Base-by-base conservation (phyloP, 2,797 vertebrate species). In the Taenioides sp. region DNA sequence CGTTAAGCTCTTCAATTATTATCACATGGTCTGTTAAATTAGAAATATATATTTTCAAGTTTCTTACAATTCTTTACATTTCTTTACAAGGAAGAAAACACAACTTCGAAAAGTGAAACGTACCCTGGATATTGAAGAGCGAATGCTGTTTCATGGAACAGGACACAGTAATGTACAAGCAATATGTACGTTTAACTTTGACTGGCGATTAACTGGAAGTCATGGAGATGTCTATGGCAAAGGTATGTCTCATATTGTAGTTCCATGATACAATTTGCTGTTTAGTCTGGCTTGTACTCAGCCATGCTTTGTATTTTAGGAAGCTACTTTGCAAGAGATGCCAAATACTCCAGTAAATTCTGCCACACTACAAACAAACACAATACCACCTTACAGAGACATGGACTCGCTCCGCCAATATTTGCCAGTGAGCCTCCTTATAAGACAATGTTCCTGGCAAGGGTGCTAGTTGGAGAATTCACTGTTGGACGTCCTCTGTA, bases 121-220 rank as follows among this genome's bases (percentile, higher is more conserved):
- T 27, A 90, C 93, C 2, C 67, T 93, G 78, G 92, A 94, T 50
- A 95, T 99, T 79, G 96, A 98, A 62, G 98, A 99, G 71, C 95
- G 96, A 75, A 98, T 98, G 97, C 88, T 99, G 2, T 99, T 99
- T 88, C 98, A 99, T 0, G 98, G 98, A 34, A 99, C 98, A 52
- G 96, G 96, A 86, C 95, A 94, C 88, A 96, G 96, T 83, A 98
- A 98, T 90, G 95, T 99, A 70, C 95, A 96, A 90, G 96, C 97
- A 71, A 99, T 99, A 87, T 99, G 98, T 82, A 96, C 96, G 63
- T 96, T 98, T 87, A 99, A 99, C 87, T 99, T 99, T 87, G 98
- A 99, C 86, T 98, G 97, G 96, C 93, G 98, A 80, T 95, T 99
- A 77, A 97, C 97, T 40, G 97, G 98, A 60, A 96, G 96, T 83